Evolutionary conservation across 2,113 vertebrate species (phyloP).

Genomic region (Dicentrarchus labrax): DNA sequence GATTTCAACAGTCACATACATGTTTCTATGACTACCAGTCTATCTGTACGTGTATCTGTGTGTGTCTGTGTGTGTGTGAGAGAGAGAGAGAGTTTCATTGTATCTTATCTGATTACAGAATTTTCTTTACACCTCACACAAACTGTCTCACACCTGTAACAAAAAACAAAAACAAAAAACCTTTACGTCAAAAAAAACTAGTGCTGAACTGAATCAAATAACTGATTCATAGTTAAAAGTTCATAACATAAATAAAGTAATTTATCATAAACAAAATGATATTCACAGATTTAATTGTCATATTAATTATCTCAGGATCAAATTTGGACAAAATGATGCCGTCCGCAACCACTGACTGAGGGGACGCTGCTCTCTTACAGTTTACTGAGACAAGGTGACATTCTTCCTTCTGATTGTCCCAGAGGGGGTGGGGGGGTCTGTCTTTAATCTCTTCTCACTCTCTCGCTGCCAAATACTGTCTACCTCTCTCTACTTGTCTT

Average conservation of each 20-base stretch:
- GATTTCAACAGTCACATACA: slow-evolving; percentile 1
- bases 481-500: slow-evolving; percentile 19
- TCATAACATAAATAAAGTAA: not conserved
- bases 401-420: slow-evolving; percentile 1
- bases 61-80: not conserved
- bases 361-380: not conserved
- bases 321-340: not conserved
- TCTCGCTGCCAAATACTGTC: not conserved
- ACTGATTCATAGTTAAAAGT: not conserved
- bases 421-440: not conserved
- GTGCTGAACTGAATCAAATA: not conserved
- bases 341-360: not conserved
- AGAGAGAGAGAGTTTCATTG: not conserved
- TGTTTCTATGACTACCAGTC: not conserved
- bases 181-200: not conserved
- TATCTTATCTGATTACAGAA: not conserved
- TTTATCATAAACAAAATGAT: not conserved
- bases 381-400: not conserved
- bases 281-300: no score
- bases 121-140: not conserved
- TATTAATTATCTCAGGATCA: no score
- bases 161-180: not conserved
- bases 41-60: no score
- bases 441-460: slow-evolving; percentile 14
- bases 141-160: not conserved